Evolutionary conservation across 2,797 vertebrate species (phyloP).

Genomic region (Ficedula albicollis): DNA sequence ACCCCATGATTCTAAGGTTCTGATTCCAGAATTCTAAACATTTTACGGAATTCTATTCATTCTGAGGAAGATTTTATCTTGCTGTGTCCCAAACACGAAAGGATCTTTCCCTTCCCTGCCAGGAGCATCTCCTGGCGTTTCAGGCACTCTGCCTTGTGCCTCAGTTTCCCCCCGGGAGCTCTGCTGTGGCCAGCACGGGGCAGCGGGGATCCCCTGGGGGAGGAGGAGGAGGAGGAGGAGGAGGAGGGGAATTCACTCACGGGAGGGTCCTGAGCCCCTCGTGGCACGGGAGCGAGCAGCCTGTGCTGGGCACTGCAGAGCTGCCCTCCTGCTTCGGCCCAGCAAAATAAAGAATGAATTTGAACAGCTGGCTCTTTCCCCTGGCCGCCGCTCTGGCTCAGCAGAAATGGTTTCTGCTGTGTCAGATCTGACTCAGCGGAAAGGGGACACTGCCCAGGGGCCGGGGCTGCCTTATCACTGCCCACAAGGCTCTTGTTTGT

Average conservation of each 20-base stretch:
- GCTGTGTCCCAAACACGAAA: neutral
- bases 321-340: fast-evolving
- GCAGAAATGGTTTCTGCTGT: conserved; percentile 21
- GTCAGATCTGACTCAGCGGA: conserved; percentile 55
- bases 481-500: neutral
- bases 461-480: neutral
- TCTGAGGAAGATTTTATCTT: neutral
- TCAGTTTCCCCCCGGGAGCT: neutral
- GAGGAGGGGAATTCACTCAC: too few relatives aligned
- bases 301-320: fast-evolving
- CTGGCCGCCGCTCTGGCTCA: neutral
- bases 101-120: neutral
- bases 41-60: neutral
- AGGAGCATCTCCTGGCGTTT: neutral
- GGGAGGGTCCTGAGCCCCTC: neutral
- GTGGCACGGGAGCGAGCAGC: fast-evolving
- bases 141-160: neutral
- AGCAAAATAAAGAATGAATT: too few relatives aligned
- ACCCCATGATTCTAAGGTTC: neutral
- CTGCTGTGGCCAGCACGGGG: too few relatives aligned
- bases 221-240: too few relatives aligned
- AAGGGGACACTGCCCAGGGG: neutral
- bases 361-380: too few relatives aligned
- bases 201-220: too few relatives aligned
- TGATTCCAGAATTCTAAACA: neutral